Evolutionary conservation across 1,140 invertebrate species (phyloP).

Genomic region (Chironomus tepperi): DNA sequence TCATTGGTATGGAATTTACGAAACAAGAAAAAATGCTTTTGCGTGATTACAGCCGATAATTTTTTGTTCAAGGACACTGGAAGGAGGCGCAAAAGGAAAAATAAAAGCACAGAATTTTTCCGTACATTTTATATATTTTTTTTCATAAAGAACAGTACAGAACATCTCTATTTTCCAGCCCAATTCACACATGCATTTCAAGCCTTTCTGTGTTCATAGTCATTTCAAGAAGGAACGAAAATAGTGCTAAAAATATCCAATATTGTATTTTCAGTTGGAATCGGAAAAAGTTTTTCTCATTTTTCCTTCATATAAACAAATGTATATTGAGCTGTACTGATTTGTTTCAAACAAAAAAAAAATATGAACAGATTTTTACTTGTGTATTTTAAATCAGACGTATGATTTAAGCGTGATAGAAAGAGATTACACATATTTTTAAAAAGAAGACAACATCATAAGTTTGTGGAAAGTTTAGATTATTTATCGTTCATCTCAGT

Average conservation of each 20-base stretch:
- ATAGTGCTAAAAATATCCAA: background rate
- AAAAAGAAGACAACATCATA: slow-evolving; percentile 1
- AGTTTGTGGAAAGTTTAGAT: background rate
- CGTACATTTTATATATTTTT: too few relatives aligned
- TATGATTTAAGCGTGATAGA: background rate
- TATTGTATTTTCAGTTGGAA: slow-evolving; percentile 5
- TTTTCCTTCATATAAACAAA: background rate
- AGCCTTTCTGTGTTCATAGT: background rate
- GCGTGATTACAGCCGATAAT: background rate
- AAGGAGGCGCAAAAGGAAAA: background rate
- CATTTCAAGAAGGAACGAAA: background rate
- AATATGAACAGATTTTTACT: background rate
- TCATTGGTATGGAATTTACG: background rate
- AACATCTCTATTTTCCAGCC: background rate
- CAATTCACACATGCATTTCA: slow-evolving; percentile 6
- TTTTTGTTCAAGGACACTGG: slow-evolving; percentile 8
- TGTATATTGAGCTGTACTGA: background rate
- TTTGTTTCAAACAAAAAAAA: background rate
- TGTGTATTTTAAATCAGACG: background rate
- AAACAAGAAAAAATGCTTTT: background rate
- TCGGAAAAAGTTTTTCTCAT: background rate
- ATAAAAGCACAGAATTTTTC: background rate
- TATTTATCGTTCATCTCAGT: too few relatives aligned
- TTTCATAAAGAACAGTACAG: background rate
- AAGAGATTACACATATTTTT: background rate